Evolutionary conservation across 2,113 vertebrate genomes (phyloP).

Genomic region (Microtus pennsylvanicus): DNA sequence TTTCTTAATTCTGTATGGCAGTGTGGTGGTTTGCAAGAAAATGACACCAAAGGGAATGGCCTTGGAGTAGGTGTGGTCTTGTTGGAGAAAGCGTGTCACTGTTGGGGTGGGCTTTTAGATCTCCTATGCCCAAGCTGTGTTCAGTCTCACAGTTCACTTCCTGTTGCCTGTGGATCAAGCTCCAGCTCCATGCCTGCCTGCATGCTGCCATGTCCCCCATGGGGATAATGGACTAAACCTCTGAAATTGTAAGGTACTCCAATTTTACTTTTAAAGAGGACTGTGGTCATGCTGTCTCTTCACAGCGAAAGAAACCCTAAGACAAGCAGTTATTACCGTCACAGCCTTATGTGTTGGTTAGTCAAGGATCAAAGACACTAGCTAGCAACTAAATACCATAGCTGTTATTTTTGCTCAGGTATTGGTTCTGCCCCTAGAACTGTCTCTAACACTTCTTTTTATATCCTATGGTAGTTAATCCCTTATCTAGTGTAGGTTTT

Average conservation of each 20-base stretch:
- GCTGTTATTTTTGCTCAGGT: not conserved
- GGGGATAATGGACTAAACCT: not conserved
- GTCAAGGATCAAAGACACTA: not conserved
- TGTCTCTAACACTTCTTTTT: not conserved
- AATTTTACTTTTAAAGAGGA: not conserved
- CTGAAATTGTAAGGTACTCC: not conserved
- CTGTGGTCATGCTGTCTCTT: not conserved
- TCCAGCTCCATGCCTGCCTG: not conserved
- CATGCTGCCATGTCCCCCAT: not conserved
- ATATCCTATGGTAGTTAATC: not conserved
- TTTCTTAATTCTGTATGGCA: not conserved
- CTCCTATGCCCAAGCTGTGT: not conserved
- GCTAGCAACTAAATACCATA: not conserved
- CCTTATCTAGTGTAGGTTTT: not conserved
- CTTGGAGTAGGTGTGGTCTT: not conserved
- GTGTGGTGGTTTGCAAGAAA: not conserved
- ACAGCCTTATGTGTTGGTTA: not conserved
- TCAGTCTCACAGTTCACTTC: not conserved
- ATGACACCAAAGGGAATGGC: not conserved
- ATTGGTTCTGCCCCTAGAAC: not conserved
- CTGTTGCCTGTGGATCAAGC: not conserved
- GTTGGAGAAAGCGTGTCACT: not conserved
- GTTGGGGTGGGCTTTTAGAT: not conserved
- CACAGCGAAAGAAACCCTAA: not conserved
- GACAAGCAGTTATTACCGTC: not conserved